Conservation (phyloP, 2,113 vertebrate species). For the Tetrao urogallus region DNA sequence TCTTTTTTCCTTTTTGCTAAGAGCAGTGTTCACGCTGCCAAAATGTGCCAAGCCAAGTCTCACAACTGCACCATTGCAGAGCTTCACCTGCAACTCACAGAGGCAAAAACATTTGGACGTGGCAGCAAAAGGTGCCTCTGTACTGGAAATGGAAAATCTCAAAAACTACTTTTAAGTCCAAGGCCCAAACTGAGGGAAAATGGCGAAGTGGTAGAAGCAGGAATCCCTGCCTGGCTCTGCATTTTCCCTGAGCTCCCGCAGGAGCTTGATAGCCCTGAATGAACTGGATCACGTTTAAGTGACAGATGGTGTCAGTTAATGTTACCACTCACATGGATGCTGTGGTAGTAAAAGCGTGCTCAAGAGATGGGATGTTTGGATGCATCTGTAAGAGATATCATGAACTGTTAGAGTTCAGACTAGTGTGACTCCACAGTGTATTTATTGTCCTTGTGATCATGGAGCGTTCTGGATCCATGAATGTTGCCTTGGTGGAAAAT, state of each 20-base stretch:
- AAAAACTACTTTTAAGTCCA: not conserved
- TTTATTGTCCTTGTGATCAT: not conserved
- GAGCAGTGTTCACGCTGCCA: not conserved
- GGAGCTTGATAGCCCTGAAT: not conserved
- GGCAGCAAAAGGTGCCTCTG: not conserved
- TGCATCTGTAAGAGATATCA: not conserved
- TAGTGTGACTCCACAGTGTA: not conserved
- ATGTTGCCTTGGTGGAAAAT: not conserved
- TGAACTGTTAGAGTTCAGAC: not conserved
- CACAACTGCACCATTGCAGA: not conserved
- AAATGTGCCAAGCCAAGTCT: not conserved
- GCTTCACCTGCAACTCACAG: not conserved
- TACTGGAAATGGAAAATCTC: not conserved
- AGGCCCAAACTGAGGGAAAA: not conserved
- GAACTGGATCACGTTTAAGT: not conserved
- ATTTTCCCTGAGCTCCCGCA: not conserved
- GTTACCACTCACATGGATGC: not conserved
- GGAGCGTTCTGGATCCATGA: not conserved
- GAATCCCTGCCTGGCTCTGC: not conserved
- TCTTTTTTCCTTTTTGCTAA: not conserved
- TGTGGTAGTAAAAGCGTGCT: not conserved
- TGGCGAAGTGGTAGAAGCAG: fast-evolving
- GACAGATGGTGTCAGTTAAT: not conserved
- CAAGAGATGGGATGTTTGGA: not conserved
- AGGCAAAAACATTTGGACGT: not conserved